Percentiles rank a stretch among this genome's conserved stretches.
These are phyloP conservation scores for Mamestra configurata DNA, from an alignment of 1,140 invertebrate species.

Conservation along the genomic window DNA sequence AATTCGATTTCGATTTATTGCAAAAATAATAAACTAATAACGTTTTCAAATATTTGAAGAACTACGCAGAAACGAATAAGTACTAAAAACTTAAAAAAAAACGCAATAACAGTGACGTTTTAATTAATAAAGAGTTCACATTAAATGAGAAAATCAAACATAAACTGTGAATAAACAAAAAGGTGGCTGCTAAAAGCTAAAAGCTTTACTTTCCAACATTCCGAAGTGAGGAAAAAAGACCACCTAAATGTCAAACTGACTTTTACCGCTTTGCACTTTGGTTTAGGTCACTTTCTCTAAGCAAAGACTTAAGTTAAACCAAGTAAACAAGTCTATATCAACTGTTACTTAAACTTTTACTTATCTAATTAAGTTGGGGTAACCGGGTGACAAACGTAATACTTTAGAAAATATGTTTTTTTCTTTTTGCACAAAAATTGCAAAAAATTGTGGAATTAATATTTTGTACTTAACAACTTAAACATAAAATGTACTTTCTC, in stretches of 20 bases:
- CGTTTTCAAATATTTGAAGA: too few relatives aligned
- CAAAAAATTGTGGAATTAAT: not conserved
- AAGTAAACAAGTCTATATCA: constrained; percentile 52
- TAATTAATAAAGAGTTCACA: not conserved
- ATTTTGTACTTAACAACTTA: not conserved
- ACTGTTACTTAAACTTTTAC: constrained; percentile 46
- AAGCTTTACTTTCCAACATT: not conserved
- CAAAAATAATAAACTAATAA: too few relatives aligned
- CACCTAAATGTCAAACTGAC: constrained; percentile 54
- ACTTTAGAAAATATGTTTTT: not conserved
- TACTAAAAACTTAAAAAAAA: too few relatives aligned
- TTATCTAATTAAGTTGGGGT: constrained; percentile 47
- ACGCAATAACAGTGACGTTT: too few relatives aligned
- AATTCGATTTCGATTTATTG: too few relatives aligned
- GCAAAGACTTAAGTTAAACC: constrained; percentile 51
- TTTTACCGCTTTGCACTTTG: constrained; percentile 54
- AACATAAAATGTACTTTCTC: too few relatives aligned
- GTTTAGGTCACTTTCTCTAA: constrained; percentile 57
- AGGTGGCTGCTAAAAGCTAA: not conserved
- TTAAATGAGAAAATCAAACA: not conserved
- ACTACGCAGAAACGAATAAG: too few relatives aligned
- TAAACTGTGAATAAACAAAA: not conserved
- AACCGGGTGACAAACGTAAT: not conserved
- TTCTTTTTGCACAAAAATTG: not conserved
- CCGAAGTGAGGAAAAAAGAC: constrained; percentile 27